A percentile compares a stretch with the other conserved stretches of the same genome.
Evolutionary conservation across 2,797 vertebrate genomes (phyloP).

Genomic region (Clarias fuscus): DNA sequence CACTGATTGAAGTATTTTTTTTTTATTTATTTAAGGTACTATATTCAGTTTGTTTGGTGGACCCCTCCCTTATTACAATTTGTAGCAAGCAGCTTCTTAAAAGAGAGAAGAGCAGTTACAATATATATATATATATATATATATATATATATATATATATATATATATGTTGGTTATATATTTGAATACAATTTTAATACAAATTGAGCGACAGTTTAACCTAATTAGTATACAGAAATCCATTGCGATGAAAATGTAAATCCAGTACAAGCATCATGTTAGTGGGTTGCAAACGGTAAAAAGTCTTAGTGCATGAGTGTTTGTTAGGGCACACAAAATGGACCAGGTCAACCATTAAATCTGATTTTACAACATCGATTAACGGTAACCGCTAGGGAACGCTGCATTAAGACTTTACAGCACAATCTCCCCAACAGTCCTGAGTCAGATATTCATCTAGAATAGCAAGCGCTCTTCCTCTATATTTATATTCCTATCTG

Average conservation of each 20-base stretch:
- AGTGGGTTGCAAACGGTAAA: not conserved
- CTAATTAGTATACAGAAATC: constrained; percentile 1
- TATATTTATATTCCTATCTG: constrained; percentile 39
- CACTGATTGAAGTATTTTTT: too few species aligned
- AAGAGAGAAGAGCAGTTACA: too few species aligned
- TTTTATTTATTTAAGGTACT: too few species aligned
- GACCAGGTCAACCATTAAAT: constrained; percentile 9
- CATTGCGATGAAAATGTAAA: constrained; percentile 1
- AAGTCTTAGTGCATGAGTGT: not conserved
- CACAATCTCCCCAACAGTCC: constrained; percentile 5
- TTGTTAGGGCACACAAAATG: not conserved
- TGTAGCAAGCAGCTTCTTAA: too few species aligned
- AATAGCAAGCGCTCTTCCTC: constrained; percentile 1
- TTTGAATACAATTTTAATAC: not conserved
- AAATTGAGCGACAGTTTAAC: not conserved
- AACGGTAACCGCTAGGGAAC: constrained; percentile 2
- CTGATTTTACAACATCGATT: not conserved
- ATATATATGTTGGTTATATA: not conserved
- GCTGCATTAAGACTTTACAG: not conserved
- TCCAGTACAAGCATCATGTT: constrained; percentile 12
- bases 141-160: too few species aligned
- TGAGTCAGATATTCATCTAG: constrained; percentile 23
- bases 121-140: too few species aligned
- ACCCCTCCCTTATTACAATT: too few species aligned
- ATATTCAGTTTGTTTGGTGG: too few species aligned